Evolutionary conservation across 1,140 invertebrate genomes (phyloP).

Genomic region (Zaprionus camerounensis): DNA sequence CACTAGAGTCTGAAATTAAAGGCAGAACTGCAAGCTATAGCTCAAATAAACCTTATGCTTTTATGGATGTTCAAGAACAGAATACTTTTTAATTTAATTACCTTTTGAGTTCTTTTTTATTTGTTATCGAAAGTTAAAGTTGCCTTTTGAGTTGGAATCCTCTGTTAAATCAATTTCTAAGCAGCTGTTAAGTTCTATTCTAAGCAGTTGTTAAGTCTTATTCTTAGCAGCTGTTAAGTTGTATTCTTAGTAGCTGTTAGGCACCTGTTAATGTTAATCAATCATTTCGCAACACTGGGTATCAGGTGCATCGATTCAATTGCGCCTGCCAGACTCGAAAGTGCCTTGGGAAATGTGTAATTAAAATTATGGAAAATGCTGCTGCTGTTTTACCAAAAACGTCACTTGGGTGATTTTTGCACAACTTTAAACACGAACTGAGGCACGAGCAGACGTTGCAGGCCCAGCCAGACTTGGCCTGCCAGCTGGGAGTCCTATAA

Average conservation of each 20-base stretch:
- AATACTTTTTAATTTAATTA: too few relatives aligned
- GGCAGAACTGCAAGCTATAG: not conserved
- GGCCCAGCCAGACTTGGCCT: slow-evolving; percentile 8
- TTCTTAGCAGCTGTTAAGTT: too few relatives aligned
- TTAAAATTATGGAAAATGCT: slow-evolving; percentile 49
- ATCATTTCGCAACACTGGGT: not conserved
- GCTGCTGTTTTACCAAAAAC: slow-evolving; percentile 4
- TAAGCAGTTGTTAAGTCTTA: too few relatives aligned
- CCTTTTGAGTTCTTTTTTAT: too few relatives aligned
- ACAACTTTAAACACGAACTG: slow-evolving; percentile 5
- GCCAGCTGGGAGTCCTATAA: slow-evolving; percentile 43
- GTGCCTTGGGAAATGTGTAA: slow-evolving; percentile 39
- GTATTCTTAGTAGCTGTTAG: too few relatives aligned
- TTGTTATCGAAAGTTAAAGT: not conserved
- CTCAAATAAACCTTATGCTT: not conserved
- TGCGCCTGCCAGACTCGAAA: not conserved
- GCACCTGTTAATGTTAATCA: too few relatives aligned
- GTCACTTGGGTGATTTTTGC: not conserved
- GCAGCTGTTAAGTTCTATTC: too few relatives aligned
- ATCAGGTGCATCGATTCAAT: not conserved
- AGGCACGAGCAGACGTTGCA: slow-evolving; percentile 17
- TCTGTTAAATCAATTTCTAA: too few relatives aligned
- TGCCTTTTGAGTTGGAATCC: not conserved
- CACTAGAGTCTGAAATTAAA: too few relatives aligned
- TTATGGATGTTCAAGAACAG: too few relatives aligned